Base-by-base conservation (phyloP, 2,888 invertebrate species). In the Zelleria hepariella region DNA sequence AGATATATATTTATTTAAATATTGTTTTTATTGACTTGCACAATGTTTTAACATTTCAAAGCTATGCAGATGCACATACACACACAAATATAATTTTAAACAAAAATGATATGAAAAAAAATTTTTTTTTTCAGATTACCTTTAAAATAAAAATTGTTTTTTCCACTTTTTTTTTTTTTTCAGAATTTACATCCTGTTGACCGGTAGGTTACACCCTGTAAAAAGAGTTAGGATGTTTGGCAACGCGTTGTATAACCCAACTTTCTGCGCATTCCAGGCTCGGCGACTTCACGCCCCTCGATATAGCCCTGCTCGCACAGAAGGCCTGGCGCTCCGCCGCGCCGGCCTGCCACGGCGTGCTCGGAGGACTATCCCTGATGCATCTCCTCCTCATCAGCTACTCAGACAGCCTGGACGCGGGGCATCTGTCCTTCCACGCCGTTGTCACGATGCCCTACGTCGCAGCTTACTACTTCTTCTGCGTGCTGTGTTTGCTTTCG, bases 291-390 rank as follows among this genome's bases (percentile, higher is more conserved):
- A 87, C 85, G 0, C 91, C 91, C 0, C 68, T 92, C 42, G 90
- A 91, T 65, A 74, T 91, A 26, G 91, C 92, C 0, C 66, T 91
- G 10, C 69, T 74, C 0, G 75, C 86, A 0, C 92, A 92, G 65
- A 81, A 78, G 20, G 80, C 81, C 0, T 89, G 89, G 88, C 77
- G 89, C 2, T 82, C 85, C 52, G 77, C 86, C 6, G 89, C 91
- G 0, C 82, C 85, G 0, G 85, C 92, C 0, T 91, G 91, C 66
- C 92, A 91, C 69, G 92, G 92, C 0, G 77, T 92, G 3, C 78
- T 92, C 0, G 92, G 90, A 0, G 92, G 92, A 0, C 64, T 92
- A 18, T 87, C 91, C 0, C 73, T 92, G 24, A 90, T 91, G 74
- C 92, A 92, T 64, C 83, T 91, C 48, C 78, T 91, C 0, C 86